Evolutionary conservation across 2,797 vertebrate genomes (phyloP).

Genomic region (Sorex maritimensis): DNA sequence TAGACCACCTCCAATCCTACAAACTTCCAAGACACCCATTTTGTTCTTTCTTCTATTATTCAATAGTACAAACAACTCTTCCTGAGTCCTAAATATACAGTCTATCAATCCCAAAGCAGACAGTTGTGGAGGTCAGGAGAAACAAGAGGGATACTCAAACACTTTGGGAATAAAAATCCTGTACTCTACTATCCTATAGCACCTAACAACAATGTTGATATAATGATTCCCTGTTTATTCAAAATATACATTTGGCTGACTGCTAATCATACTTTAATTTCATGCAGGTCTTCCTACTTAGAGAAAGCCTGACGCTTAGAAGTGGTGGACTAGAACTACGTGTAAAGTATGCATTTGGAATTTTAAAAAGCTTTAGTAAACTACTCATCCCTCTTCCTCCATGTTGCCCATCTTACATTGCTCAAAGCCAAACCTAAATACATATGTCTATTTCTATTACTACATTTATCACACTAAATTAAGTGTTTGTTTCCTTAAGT

Average conservation of each 20-base stretch:
- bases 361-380: slow-evolving; percentile 63
- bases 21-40: slow-evolving; percentile 32
- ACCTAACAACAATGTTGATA: not conserved
- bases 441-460: slow-evolving; percentile 1
- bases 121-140: not conserved
- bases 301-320: not conserved
- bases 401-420: slow-evolving; percentile 3
- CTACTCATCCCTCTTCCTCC: not conserved
- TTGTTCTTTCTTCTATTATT: slow-evolving; percentile 67
- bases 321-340: not conserved
- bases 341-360: not conserved
- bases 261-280: slow-evolving; percentile 31
- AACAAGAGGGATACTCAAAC: slow-evolving; percentile 26
- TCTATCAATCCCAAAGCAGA: slow-evolving; percentile 43
- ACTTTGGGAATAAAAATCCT: slow-evolving; percentile 38
- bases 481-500: slow-evolving; percentile 55
- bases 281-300: slow-evolving; percentile 46
- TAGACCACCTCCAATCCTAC: slow-evolving; percentile 45
- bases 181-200: not conserved
- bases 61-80: not conserved
- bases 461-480: slow-evolving; percentile 53
- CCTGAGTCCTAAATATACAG: not conserved
- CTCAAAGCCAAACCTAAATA: slow-evolving; percentile 47
- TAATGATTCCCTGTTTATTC: slow-evolving; percentile 47
- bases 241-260: slow-evolving; percentile 38